Evolutionary conservation across 2,797 vertebrate genomes (phyloP), one percentile per base, ranked within the genome.

Genomic region (Neostethus bicornis): DNA sequence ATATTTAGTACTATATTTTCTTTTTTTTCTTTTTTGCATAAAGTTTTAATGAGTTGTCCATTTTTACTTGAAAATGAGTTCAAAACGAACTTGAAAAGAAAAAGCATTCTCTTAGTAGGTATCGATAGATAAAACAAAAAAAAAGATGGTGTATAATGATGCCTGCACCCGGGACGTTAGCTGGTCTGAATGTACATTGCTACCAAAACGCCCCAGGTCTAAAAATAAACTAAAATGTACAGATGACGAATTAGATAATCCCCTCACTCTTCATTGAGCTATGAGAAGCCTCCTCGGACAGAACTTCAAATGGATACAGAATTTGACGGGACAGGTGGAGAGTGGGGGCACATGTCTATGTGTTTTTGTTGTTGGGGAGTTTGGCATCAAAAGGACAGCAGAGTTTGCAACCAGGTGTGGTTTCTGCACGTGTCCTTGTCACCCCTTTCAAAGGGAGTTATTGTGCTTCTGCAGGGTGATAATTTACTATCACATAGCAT

Each of bases 241-340:
- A 28, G 59, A 70, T 67, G 51, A 77, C 59, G 69, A 84, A 78
- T 68, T 17, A 52, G 67, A 69, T 78, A 77, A 81, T 79, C 73
- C 35, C 19, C 7, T 60, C 52, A 47, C 55, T 54, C 57, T 51
- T 56, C 61, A 54, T 38, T 77, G 61, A 84, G 75, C 68, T 79
- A 21, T 17, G 62, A 55, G 70, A 81, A 80, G 51, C 75, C 45
- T 35, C 54, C 51, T 57, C 52, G 75, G 72, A 82, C 75, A 72
- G 76, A 59, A 63, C 75, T 67, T 80, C 78, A 77, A 59, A 80
- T 25, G 5, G 39, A 38, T 41, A 2, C 34, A 42, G 51, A 58
- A 52, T 41, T 70, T 41, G 37, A 64, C 43, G 12, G 74, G 71
- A 77, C 73, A 79, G 78, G 73, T 76, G 84, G 71, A 68, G 51